phyloP scores from a whole-genome alignment of 1,140 invertebrate species.

The Drosophila setifemur region DNA sequence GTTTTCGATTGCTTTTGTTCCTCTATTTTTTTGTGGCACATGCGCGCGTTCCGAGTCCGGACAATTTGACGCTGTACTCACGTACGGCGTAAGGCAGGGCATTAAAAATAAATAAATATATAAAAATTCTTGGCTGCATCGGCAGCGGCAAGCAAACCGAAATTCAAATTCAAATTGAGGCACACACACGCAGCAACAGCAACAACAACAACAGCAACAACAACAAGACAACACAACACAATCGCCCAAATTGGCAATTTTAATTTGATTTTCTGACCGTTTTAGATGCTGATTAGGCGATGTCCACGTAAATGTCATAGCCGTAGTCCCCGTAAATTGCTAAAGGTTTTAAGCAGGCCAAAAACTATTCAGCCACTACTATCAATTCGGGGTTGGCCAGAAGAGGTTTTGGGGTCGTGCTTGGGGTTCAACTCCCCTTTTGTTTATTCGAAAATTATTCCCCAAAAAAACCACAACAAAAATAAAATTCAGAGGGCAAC shows the following conservation, averaged over 20 bases:
- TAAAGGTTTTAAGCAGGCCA: constrained; percentile 6
- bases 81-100: constrained; percentile 51
- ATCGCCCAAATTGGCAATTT: constrained; percentile 68
- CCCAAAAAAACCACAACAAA: constrained; percentile 29
- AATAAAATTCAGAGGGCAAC: no score
- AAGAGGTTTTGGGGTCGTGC: neutral
- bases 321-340: constrained; percentile 1
- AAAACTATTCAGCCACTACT: constrained; percentile 59
- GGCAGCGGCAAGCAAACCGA: constrained; percentile 28
- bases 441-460: constrained; percentile 64
- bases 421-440: constrained; percentile 1
- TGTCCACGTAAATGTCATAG: constrained; percentile 1
- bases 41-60: constrained; percentile 56
- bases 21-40: constrained; percentile 49
- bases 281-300: constrained; percentile 67
- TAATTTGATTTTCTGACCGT: constrained; percentile 75
- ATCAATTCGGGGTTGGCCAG: constrained; percentile 33
- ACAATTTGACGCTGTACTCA: constrained; percentile 64
- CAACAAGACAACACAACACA: neutral
- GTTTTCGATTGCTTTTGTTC: constrained; percentile 26
- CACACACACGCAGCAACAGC: constrained; percentile 18
- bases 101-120: constrained; percentile 72
- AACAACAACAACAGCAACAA: neutral
- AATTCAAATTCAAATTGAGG: constrained; percentile 69
- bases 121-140: constrained; percentile 70